phyloP scores from a whole-genome alignment of 1,140 invertebrate species.

The Acyrthosiphon pisum region DNA sequence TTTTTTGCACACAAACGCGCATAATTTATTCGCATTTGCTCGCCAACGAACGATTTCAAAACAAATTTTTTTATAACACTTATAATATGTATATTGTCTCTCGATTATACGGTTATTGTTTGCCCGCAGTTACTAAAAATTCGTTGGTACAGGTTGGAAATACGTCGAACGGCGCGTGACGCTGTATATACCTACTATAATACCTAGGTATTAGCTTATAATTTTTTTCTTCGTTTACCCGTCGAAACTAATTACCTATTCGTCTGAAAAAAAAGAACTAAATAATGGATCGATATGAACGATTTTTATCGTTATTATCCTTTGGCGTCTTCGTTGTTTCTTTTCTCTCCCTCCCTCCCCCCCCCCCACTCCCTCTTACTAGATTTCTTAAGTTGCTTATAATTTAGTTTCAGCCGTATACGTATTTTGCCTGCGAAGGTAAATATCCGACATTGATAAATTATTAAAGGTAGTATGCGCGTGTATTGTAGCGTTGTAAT shows the following conservation, averaged over 20 bases:
- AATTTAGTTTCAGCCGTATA: neutral
- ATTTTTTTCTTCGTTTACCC: neutral
- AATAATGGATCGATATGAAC: neutral
- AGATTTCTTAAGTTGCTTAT: neutral
- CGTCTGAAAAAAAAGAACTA: neutral
- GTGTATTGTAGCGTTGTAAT: neutral
- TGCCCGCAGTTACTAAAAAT: neutral
- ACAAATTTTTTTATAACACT: constrained; percentile 1
- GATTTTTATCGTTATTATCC: neutral
- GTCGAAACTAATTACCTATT: neutral
- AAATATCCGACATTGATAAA: neutral
- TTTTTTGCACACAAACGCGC: neutral
- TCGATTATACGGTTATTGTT: constrained; percentile 40
- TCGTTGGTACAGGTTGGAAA: neutral
- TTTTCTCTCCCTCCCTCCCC: too few relatives aligned
- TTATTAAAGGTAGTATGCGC: neutral
- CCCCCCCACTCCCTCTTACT: too few relatives aligned
- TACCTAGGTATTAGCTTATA: neutral
- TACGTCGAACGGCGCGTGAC: neutral
- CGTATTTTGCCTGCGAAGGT: neutral
- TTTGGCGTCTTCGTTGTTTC: neutral
- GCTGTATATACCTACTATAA: too few relatives aligned
- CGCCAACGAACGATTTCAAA: constrained; percentile 1
- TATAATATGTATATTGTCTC: neutral
- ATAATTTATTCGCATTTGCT: constrained; percentile 7